Conservation (phyloP, 2,113 vertebrate genomes). For the Electrona antarctica region DNA sequence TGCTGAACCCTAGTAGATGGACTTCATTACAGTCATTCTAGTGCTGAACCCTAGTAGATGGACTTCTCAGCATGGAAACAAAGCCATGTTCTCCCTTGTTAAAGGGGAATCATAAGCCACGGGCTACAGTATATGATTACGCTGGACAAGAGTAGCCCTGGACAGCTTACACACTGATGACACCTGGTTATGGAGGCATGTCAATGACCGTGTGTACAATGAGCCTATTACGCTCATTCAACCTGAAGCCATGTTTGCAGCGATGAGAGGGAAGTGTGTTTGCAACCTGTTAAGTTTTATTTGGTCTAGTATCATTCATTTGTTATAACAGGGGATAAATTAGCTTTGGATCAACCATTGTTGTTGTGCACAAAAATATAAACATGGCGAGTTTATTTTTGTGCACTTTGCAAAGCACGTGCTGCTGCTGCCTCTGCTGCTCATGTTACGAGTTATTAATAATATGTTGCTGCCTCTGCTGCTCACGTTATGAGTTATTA, state of each 20-base stretch:
- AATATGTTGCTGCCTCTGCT: no score
- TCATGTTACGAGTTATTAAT: no score
- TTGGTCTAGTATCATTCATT: constrained; percentile 7
- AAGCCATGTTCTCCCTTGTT: constrained; percentile 18
- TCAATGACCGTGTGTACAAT: not conserved
- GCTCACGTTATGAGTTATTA: no score
- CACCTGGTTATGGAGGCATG: not conserved
- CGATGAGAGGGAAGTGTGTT: constrained; percentile 32
- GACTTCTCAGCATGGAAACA: constrained; percentile 22
- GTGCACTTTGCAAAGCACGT: not conserved
- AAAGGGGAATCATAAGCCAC: not conserved
- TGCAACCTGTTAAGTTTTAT: not conserved
- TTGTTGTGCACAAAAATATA: not conserved
- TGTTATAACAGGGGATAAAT: constrained; percentile 7
- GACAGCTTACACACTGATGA: constrained; percentile 24
- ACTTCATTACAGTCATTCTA: constrained; percentile 8
- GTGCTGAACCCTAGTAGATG: constrained; percentile 23
- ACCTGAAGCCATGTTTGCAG: not conserved
- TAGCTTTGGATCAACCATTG: not conserved
- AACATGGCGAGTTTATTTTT: not conserved
- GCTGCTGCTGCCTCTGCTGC: not conserved
- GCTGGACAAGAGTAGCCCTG: constrained; percentile 8
- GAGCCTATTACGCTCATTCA: not conserved
- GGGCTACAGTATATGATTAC: constrained; percentile 21
- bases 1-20: constrained; percentile 32